A percentile compares a stretch with the other conserved stretches of the same genome.
Evolutionary conservation across 2,113 vertebrate species (phyloP).

Genomic region (Pyrgilauda ruficollis): DNA sequence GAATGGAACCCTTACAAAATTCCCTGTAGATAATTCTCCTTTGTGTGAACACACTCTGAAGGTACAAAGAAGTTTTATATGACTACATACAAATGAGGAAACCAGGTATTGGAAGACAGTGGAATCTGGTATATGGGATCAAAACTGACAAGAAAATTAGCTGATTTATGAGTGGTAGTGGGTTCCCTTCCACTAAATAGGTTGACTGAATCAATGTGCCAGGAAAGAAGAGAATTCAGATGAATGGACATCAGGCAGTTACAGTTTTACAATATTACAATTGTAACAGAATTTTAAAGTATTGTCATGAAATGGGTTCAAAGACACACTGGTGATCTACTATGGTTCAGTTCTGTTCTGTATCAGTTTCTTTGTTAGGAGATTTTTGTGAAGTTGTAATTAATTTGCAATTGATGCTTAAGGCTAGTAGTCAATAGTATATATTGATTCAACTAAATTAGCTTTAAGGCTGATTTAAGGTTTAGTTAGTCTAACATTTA

Average conservation of each 20-base stretch:
- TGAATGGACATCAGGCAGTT: neutral
- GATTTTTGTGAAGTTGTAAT: neutral
- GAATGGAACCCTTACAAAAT: neutral
- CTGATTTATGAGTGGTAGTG: neutral
- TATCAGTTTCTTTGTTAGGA: neutral
- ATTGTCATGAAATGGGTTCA: neutral
- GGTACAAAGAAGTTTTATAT: neutral
- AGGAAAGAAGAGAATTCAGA: neutral
- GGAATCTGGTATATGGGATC: neutral
- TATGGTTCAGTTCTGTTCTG: neutral
- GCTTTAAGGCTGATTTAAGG: neutral
- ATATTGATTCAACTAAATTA: neutral
- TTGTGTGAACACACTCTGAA: neutral
- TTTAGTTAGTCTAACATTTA: neutral
- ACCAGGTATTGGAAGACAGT: neutral
- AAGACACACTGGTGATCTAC: neutral
- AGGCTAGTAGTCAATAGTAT: neutral
- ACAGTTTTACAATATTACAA: neutral
- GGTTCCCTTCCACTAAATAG: neutral
- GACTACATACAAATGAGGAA: neutral
- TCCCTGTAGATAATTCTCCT: neutral
- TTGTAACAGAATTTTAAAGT: neutral
- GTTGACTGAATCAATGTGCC: neutral
- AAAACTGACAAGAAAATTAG: neutral
- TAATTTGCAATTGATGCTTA: neutral